Conservation (phyloP, 2,797 vertebrate species). For the Coilia nasus region DNA sequence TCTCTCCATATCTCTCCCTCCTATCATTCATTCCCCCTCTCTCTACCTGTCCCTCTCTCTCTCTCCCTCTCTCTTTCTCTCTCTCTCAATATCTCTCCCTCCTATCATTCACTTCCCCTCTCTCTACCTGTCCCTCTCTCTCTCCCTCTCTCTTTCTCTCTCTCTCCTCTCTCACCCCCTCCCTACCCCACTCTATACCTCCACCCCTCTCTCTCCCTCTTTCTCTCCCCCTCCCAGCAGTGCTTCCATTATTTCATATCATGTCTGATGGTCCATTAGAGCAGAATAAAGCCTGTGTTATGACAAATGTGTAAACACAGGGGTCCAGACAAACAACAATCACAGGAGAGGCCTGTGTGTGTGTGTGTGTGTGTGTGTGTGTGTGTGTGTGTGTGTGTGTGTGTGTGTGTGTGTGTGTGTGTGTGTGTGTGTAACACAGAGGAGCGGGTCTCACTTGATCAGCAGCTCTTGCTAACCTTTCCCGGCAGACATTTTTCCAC, state of each 20-base stretch:
- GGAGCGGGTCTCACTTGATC: conserved; percentile 2
- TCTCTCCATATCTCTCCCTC: no score
- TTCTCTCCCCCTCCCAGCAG: conserved; percentile 44
- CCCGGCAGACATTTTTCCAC: not conserved
- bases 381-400: not conserved
- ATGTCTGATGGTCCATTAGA: conserved; percentile 78
- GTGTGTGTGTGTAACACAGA: not conserved
- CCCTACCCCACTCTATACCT: no score
- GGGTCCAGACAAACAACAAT: conserved; percentile 51
- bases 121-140: no score
- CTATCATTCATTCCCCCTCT: no score
- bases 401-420: not conserved
- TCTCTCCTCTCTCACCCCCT: no score
- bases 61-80: no score
- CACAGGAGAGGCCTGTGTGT: conserved; percentile 37
- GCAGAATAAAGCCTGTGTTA: conserved; percentile 72
- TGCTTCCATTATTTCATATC: conserved; percentile 71
- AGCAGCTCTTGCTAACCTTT: not conserved
- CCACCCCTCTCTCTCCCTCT: no score
- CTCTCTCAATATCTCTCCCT: no score
- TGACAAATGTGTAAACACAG: conserved; percentile 67
- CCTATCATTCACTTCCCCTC: no score
- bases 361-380: conserved; percentile 10
- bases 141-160: no score
- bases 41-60: no score